Evolutionary conservation across 2,797 vertebrate species (phyloP).

Genomic region (Erethizon dorsatum): DNA sequence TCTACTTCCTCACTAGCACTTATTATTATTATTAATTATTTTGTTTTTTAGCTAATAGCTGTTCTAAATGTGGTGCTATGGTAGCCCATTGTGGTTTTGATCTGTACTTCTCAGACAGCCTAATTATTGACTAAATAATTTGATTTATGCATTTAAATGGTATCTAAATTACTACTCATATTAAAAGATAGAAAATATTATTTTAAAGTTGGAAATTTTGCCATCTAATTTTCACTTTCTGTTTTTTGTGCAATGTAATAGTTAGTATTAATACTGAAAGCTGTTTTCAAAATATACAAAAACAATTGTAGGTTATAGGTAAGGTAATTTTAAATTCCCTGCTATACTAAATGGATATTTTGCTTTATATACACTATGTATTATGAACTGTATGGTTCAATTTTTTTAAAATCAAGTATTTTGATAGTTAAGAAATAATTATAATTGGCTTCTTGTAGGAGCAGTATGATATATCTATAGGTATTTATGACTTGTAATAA

Average conservation of each 20-base stretch:
- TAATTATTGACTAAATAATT: not conserved
- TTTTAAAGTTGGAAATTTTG: conserved; percentile 18
- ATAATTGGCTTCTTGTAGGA: not conserved
- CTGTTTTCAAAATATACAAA: not conserved
- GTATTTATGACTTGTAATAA: conserved; percentile 28
- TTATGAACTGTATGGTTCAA: not conserved
- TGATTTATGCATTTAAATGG: not conserved
- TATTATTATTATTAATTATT: not conserved
- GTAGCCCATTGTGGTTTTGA: not conserved
- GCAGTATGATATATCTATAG: not conserved
- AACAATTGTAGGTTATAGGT: not conserved
- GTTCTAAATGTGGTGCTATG: not conserved
- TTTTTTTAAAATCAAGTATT: conserved; percentile 1
- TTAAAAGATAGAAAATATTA: conserved; percentile 18
- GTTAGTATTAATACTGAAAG: not conserved
- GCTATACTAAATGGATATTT: not conserved
- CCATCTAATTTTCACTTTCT: not conserved
- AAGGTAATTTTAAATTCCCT: not conserved
- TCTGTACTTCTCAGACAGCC: not conserved
- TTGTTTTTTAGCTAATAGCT: not conserved
- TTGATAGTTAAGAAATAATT: conserved; percentile 26
- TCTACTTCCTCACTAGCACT: not conserved
- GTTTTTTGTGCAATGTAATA: not conserved
- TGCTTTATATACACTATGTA: not conserved
- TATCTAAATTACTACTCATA: not conserved